Conservation (phyloP, 2,888 invertebrate genomes). For the Gibbula magus region DNA sequence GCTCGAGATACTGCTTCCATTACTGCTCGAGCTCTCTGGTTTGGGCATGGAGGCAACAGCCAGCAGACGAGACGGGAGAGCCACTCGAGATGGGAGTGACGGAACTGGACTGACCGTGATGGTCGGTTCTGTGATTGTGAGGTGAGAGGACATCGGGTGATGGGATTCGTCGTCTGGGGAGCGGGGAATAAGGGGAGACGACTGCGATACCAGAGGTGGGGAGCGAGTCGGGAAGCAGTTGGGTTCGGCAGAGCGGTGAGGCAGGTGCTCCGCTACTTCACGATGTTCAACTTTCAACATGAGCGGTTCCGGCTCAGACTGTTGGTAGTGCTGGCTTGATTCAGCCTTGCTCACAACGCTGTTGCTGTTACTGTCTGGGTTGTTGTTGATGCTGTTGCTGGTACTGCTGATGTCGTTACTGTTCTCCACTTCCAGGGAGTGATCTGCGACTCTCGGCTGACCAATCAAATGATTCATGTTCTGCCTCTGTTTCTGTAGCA, state of each 20-base stretch:
- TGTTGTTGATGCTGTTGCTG: conserved; percentile 13
- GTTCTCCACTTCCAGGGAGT: conserved; percentile 34
- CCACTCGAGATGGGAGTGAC: not conserved
- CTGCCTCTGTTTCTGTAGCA: conserved; percentile 62
- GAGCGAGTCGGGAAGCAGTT: not conserved
- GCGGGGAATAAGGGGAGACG: not conserved
- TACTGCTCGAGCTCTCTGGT: not conserved
- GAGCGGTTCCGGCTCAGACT: conserved; percentile 36
- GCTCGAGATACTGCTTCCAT: not conserved
- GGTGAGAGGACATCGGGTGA: not conserved
- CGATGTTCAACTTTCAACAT: conserved; percentile 44
- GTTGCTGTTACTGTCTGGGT: not conserved
- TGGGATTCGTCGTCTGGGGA: not conserved
- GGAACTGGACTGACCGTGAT: conserved; percentile 6
- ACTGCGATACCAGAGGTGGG: not conserved
- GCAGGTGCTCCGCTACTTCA: conserved; percentile 5
- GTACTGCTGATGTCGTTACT: conserved; percentile 21
- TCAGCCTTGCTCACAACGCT: not conserved
- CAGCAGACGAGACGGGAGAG: not conserved
- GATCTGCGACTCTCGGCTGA: conserved; percentile 55
- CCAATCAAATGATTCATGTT: conserved; percentile 44
- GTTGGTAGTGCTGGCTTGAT: not conserved
- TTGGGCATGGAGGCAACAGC: not conserved
- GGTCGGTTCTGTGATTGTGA: not conserved
- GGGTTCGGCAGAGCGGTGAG: conserved; percentile 3